phyloP scores from a whole-genome alignment of 2,888 invertebrate species.

The Philhelius pedissequus region DNA sequence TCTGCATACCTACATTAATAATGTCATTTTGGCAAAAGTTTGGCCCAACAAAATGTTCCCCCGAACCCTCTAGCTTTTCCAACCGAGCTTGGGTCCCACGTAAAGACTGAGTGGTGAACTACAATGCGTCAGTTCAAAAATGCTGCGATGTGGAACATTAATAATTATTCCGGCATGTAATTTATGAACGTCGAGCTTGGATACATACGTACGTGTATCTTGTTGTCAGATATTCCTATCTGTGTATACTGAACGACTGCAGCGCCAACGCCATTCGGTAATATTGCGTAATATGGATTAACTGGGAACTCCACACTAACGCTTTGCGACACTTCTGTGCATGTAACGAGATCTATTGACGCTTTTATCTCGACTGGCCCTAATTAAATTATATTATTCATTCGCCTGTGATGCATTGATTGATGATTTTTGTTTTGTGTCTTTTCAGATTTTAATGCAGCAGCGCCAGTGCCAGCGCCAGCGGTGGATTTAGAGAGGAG shows the following conservation, averaged over 20 bases:
- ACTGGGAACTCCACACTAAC: conserved; percentile 20
- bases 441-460: conserved; percentile 51
- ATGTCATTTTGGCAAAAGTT: conserved; percentile 48
- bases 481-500: conserved; percentile 5
- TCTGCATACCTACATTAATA: too few relatives aligned
- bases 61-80: not conserved
- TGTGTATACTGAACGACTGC: conserved; percentile 31
- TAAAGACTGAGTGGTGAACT: conserved; percentile 2
- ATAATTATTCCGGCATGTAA: conserved; percentile 60
- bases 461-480: too few relatives aligned
- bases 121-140: conserved; percentile 38
- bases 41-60: conserved; percentile 13
- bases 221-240: conserved; percentile 47
- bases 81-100: conserved; percentile 33
- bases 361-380: conserved; percentile 45
- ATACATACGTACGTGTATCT: not conserved
- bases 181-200: conserved; percentile 35
- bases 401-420: conserved; percentile 36
- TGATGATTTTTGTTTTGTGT: conserved; percentile 1
- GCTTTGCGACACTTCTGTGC: conserved; percentile 62
- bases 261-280: conserved; percentile 7
- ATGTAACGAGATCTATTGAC: conserved; percentile 40
- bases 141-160: conserved; percentile 56
- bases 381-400: conserved; percentile 62
- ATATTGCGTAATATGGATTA: conserved; percentile 54